Base-by-base conservation (phyloP, 2,888 invertebrate species). In the Sesia bembeciformis region DNA sequence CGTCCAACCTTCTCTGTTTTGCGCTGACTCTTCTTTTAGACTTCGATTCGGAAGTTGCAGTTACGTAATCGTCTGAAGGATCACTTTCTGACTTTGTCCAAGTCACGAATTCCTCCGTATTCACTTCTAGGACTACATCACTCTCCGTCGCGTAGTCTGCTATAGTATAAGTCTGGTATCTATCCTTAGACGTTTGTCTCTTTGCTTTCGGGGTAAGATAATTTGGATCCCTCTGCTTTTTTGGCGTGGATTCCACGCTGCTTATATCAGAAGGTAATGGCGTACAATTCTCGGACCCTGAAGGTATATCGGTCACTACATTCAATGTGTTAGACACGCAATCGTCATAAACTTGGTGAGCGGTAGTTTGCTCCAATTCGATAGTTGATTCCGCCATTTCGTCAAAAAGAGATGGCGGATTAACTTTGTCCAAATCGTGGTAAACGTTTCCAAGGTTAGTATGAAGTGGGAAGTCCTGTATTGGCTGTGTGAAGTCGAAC, bases 81-180 rank as follows among this genome's bases (percentile, higher is more conserved):
- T 84, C 88, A 62, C 84, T 86, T 54, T 87, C 88, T 0, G 85
- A 83, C 62, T 83, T 85, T 0, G 87, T 86, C 85, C 87, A 86
- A 4, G 90, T 86, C 40, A 85, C 58, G 57, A 82, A 85, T 53
- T 84, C 84, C 6, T 86, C 85, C 0, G 69, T 64, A 52, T 78
- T 80, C 3, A 76, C 73, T 61, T 81, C 79, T 3, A 78, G 56
- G 4, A 74, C 73, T 2, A 75, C 66, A 5, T 82, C 83, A 50
- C 59, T 70, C 51, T 81, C 84, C 0, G 79, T 65, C 2, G 73
- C 76, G 3, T 74, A 75, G 55, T 93, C 93, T 0, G 92, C 93
- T 49, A 96, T 94, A 0, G 95, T 96, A 71, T 96, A 96, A 0
- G 96, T 96, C 73, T 93, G 94, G 72, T 93, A 96, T 58, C 96